These are phyloP conservation scores for Notarius lentiginosus DNA, from an alignment of 2,113 vertebrate species.

Conservation along the genomic window DNA sequence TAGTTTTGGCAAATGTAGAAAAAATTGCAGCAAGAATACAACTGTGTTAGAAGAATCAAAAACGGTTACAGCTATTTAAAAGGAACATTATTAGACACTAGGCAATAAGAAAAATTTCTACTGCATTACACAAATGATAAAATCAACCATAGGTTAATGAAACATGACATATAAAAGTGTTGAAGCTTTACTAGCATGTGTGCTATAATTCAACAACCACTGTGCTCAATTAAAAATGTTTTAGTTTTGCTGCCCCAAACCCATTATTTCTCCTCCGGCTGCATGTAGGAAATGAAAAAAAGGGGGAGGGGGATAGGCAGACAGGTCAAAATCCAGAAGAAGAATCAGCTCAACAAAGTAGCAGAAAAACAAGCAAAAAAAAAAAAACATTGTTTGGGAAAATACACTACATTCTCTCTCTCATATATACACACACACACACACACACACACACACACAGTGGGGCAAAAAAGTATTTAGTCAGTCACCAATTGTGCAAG, in stretches of 20 bases:
- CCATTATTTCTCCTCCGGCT: conserved; percentile 83
- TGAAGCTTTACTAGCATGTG: conserved; percentile 11
- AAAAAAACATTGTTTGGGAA: background rate
- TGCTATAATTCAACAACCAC: conserved; percentile 24
- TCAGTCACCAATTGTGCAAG: no score
- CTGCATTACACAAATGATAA: conserved; percentile 19
- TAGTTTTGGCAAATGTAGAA: conserved; percentile 1
- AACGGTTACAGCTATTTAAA: background rate
- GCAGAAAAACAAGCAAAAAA: background rate
- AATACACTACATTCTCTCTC: background rate
- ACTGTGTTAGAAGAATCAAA: background rate
- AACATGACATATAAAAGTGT: background rate
- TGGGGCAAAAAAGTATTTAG: no score
- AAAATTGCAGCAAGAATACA: background rate
- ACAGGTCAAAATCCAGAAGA: conserved; percentile 11
- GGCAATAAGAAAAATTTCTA: background rate
- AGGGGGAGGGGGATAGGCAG: conserved; percentile 44
- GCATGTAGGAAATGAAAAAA: conserved; percentile 77
- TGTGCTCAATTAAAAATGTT: background rate
- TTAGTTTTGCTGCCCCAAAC: conserved; percentile 27
- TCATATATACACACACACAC: no score
- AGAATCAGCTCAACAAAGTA: conserved; percentile 28
- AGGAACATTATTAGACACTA: conserved; percentile 1
- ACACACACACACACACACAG: no score
- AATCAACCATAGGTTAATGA: background rate